Base-by-base conservation (phyloP, 92 coral and sea anemone genomes). In the Porites rus region DNA sequence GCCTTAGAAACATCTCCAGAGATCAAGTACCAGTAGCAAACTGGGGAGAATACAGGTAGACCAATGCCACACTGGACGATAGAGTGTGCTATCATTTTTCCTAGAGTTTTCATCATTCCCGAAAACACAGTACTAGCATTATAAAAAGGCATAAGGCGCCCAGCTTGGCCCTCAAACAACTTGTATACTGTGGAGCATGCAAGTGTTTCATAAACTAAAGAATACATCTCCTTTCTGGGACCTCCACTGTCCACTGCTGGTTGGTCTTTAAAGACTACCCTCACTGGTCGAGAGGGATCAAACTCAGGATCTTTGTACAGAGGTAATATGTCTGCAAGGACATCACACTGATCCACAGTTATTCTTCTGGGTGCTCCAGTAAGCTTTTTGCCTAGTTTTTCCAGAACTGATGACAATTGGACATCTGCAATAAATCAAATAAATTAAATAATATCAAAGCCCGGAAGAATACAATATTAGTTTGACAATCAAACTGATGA, bases 21-120 rank as follows among this genome's bases (percentile, higher is more conserved):
- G 25, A 89, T 87, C 52, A 89, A 50, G 74, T 92, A 92, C 93
- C 95, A 89, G 91, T 81, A 92, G 52, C 90, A 86, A 19, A 67
- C 85, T 54, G 92, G 90, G 59, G 92, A 88, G 52, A 92, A 88
- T 68, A 74, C 60, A 65, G 91, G 86, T 21, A 92, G 81, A 25
- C 95, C 95, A 18, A 92, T 80, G 68, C 95, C 93, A 86, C 95
- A 90, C 63, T 92, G 93, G 46, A 85, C 93, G 66, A 92, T 87
- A 18, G 93, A 89, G 86, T 92, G 9, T 62, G 93, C 95, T 64
- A 92, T 89, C 88, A 92, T 92, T 80, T 92, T 92, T 28, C 91
- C 93, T 31, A 89, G 70, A 54, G 81, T 79, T 20, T 83, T 86
- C 86, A 92, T 85, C 69, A 92, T 80, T 6, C 87, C 95, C 58